These are phyloP conservation scores for Spatula versicolor DNA, from an alignment of 2,797 vertebrate species.

Conservation along the genomic window DNA sequence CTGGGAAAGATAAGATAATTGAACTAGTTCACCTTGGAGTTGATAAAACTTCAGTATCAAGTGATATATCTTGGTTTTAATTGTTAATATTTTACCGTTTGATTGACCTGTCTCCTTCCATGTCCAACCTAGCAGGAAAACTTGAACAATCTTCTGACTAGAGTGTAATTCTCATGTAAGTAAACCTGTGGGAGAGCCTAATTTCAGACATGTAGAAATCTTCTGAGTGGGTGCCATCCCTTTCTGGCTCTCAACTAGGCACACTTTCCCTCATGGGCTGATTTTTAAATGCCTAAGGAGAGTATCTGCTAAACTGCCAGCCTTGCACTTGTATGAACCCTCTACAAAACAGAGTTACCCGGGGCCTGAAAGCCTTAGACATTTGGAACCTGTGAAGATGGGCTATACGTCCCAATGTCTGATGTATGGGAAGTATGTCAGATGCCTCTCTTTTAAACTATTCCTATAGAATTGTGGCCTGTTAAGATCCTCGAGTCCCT, in stretches of 20 bases:
- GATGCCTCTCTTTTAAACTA: background rate
- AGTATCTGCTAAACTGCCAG: background rate
- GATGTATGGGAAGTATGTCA: background rate
- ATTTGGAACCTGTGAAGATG: background rate
- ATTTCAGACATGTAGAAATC: background rate
- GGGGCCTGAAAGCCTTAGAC: background rate
- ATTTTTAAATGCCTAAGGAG: background rate
- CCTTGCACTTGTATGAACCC: background rate
- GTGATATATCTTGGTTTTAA: background rate
- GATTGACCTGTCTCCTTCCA: background rate
- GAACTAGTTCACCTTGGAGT: background rate
- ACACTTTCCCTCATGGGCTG: background rate
- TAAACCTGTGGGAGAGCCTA: background rate
- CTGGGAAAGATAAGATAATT: background rate
- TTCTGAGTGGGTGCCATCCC: background rate
- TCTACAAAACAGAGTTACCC: background rate
- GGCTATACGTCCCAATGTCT: background rate
- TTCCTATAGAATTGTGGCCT: background rate
- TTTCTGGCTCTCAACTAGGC: background rate
- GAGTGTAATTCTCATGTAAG: background rate
- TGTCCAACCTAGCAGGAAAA: background rate
- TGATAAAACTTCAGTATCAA: background rate
- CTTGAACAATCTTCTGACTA: background rate
- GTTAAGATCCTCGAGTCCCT: background rate
- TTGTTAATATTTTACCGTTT: background rate